Base-by-base conservation (phyloP, 2,113 vertebrate genomes). In the Taxidea taxus region DNA sequence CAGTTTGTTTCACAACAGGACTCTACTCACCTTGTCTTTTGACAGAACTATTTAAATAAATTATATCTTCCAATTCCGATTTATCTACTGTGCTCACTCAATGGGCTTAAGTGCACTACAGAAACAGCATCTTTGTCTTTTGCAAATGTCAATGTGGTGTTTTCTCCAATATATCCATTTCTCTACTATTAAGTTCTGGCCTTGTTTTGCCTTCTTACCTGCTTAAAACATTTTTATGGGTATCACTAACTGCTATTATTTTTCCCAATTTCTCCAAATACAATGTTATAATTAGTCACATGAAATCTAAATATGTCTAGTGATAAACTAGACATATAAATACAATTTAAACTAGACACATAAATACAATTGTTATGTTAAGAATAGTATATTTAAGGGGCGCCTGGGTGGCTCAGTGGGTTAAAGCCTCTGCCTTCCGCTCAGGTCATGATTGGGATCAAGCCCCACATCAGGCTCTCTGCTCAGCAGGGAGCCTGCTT, bases 81-180 rank as follows among this genome's bases (percentile, higher is more conserved):
- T 34, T 82, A 89, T 37, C 37, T 4, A 64, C 44, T 25, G 12
- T 3, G 4, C 34, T 70, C 93, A 89, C 15, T 83, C 81, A 92
- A 44, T 49, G 31, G 51, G 85, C 21, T 72, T 72, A 80, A 60
- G 7, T 39, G 78, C 29, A 16, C 27, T 70, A 77, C 10, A 87
- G 42, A 83, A 60, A 98, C 66, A 34, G 31, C 58, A 97, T 74
- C 89, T 93, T 93, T 97, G 95, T 94, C 86, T 93, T 89, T 89
- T 47, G 92, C 90, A 98, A 97, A 98, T 94, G 15, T 29, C 31
- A 84, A 7, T 39, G 4, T 56, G 64, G 42, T 86, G 49, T 92
- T 83, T 47, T 20, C 54, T 60, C n/a, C 58, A 75, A 47, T n/a
- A 15, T 60, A 58, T 39, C 16, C 56, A 87, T 27, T 94, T 37